A percentile compares a stretch with the other conserved stretches of the same genome.
Evolutionary conservation across 2,797 vertebrate species (phyloP).

Genomic region (Coracias cyanogaster): DNA sequence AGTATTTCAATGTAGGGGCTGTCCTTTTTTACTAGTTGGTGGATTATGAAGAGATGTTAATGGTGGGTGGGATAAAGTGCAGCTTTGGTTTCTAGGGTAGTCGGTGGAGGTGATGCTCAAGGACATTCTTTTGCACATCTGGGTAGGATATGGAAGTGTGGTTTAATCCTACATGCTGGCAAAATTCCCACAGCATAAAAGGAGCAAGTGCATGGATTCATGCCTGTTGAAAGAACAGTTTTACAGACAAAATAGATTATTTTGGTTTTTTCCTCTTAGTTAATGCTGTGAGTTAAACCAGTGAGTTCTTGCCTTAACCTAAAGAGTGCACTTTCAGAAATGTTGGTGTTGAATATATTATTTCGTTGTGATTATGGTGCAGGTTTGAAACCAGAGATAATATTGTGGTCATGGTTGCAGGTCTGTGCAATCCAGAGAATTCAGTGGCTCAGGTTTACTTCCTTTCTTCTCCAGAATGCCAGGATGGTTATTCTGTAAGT

Average conservation of each 20-base stretch:
- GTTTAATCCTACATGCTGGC: background rate
- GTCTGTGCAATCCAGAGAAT: background rate
- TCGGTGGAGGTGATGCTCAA: conserved; percentile 12
- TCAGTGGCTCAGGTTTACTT: background rate
- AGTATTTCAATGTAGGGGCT: background rate
- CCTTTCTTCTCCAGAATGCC: background rate
- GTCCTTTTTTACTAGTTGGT: background rate
- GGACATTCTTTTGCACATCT: background rate
- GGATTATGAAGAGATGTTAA: background rate
- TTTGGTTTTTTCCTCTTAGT: background rate
- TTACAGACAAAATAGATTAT: background rate
- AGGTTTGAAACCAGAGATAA: background rate
- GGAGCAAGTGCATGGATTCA: background rate
- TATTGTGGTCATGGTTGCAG: background rate
- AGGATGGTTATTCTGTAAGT: background rate
- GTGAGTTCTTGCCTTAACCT: background rate
- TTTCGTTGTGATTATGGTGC: background rate
- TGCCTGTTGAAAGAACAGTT: background rate
- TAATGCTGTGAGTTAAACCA: background rate
- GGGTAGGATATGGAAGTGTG: background rate
- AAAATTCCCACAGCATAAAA: background rate
- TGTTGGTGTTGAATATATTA: background rate
- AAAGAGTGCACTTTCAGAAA: background rate
- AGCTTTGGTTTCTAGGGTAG: background rate
- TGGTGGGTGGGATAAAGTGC: background rate